Evolutionary conservation across 1,140 invertebrate genomes (phyloP), one percentile per base, ranked within the genome.

Genomic region (Latrodectus geometricus): DNA sequence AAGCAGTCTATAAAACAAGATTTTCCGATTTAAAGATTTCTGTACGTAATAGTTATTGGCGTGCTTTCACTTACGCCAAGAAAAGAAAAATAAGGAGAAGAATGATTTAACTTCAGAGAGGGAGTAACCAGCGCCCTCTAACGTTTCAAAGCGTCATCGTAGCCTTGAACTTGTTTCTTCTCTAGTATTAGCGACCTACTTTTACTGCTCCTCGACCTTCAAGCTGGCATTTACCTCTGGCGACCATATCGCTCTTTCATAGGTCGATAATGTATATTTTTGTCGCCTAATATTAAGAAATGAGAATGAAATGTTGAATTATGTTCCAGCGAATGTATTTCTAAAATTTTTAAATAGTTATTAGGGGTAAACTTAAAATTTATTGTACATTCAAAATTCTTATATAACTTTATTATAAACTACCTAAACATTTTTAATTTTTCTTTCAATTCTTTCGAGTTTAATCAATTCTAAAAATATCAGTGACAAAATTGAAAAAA

Each of bases 91-190:
- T 35, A 35, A 35, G 35, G 61, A 65, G 61, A 65, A 65, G n/a
- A n/a, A 65, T 15, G 61, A 65, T 14, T 15, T 65, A n/a, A 65
- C 61, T 15, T 3, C 61, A n/a, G 61, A 65, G 12, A 65, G 12
- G 23, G 17, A 7, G 69, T 68, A 48, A 52, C 49, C 50, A 77
- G 86, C 86, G 86, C 79, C 86, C 65, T 65, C 86, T 73, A 74
- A 21, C 56, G 48, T n/a, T 72, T 65, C 11, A 72, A 66, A 74
- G 66, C 61, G 48, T 65, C 66, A 50, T 50, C 68, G 77, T 87
- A 81, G 75, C 88, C 88, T 89, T 89, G 88, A 89, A 88, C 88
- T 89, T 89, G 87, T 87, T 89, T 89, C 78, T 70, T 65, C 68
- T 48, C 66, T 74, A 21, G 54, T 79, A 72, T 72, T 15, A 56